Conservation (phyloP, 1,140 invertebrate genomes). For the Gryon sp. region DNA sequence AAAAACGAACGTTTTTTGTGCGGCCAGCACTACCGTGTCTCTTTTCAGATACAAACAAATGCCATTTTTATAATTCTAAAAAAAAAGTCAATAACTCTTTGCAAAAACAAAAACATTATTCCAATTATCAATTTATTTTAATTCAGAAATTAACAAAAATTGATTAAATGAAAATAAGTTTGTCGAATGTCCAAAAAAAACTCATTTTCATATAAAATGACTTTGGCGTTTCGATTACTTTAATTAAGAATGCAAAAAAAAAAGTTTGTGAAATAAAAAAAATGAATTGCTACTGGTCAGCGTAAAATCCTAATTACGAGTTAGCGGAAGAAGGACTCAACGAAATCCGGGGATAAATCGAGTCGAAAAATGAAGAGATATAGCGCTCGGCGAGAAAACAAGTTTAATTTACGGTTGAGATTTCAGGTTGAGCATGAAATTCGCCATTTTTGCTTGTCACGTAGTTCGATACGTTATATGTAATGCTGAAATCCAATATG, state of each 20-base stretch:
- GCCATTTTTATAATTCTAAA: no score
- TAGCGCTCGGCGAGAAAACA: background rate
- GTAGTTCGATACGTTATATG: conserved; percentile 34
- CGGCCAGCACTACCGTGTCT: no score
- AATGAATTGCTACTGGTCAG: background rate
- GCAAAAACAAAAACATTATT: no score
- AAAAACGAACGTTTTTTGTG: no score
- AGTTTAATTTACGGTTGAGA: conserved; percentile 33
- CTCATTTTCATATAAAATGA: no score
- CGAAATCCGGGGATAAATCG: background rate
- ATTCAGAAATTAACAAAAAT: no score
- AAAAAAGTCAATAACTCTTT: no score
- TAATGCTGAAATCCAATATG: conserved; percentile 37
- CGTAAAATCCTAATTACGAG: conserved; percentile 2
- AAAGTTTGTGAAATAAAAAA: background rate
- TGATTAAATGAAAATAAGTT: no score
- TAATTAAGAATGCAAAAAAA: background rate
- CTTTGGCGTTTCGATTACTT: no score
- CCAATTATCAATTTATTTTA: no score
- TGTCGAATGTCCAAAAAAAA: no score
- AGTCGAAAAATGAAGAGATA: conserved; percentile 17
- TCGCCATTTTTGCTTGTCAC: conserved; percentile 29
- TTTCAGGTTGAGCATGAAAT: conserved; percentile 30
- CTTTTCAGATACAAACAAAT: no score
- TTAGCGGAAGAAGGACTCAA: background rate